A percentile compares a stretch with the other conserved stretches of the same genome.
These are phyloP conservation scores for Alcedo quadribrachys DNA, from an alignment of 2,797 vertebrate species.

Conservation along the genomic window DNA sequence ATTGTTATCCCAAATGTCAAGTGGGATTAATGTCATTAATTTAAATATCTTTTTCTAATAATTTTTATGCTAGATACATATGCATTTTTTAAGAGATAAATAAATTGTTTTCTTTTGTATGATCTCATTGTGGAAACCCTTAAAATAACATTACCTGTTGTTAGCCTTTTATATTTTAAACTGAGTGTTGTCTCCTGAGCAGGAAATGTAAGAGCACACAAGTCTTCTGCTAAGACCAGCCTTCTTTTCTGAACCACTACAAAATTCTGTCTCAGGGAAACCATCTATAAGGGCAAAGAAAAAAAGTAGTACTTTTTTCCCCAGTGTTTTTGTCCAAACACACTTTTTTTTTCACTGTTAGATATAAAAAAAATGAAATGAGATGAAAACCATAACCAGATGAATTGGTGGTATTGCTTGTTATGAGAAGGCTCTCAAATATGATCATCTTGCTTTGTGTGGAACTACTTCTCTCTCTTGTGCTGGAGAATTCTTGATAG, in stretches of 20 bases:
- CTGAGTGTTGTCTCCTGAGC: background rate
- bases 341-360: background rate
- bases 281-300: background rate
- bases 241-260: background rate
- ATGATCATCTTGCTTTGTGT: rapidly evolving
- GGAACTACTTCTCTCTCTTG: background rate
- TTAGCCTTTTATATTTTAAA: slow-evolving; percentile 2
- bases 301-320: background rate
- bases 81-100: background rate
- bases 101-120: background rate
- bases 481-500: background rate
- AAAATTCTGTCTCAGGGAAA: background rate
- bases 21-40: slow-evolving; percentile 27
- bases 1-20: slow-evolving; percentile 55
- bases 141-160: slow-evolving; percentile 9
- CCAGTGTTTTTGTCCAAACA: background rate
- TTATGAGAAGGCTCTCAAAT: background rate
- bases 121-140: background rate
- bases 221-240: background rate
- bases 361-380: background rate
- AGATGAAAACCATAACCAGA: background rate
- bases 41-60: slow-evolving; percentile 24
- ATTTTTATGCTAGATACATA: background rate
- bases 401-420: background rate
- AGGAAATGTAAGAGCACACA: background rate